Base-by-base conservation (phyloP, 2,797 vertebrate genomes). In the Cossypha polioptera region DNA sequence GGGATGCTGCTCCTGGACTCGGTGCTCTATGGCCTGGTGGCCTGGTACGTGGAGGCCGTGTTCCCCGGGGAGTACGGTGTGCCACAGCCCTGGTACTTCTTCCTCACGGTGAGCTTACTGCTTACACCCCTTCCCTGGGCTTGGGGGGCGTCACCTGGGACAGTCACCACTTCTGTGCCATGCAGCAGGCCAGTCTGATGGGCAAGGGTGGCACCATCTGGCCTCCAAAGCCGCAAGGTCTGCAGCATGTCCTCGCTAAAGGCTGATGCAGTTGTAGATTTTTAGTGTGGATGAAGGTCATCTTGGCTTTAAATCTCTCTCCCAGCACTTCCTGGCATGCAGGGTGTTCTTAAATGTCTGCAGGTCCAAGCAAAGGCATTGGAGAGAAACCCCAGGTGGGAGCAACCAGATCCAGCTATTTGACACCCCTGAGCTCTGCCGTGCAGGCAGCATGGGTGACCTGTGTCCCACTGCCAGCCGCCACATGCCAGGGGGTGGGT, bases 61-160 rank as follows among this genome's bases (percentile, higher is more conserved):
- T 99, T 99, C 91, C 99, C 99, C 0, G 99, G 99, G 62, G 99
- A 99, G 97, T 99, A 99, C 2, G 99, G 99, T 4, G 98, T 99
- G 71, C 99, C 99, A 6, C 98, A 98, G 66, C 99, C 99, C 1
- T 99, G 98, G 97, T 99, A 99, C 97, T 99, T 99, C 98, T 99
- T 99, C 96, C 16, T 99, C 67, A 97, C 98, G 99, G 99, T 99
- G 98, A 94, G 99, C 96, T n/a, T n/a, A 19, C 59, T 90, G 61
- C 69, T 75, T 62, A 2, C 26, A 20, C 24, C 33, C 58, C 73
- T 89, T 54, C 72, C 50, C 51, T 4, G 36, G 42, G 59, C 28
- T 61, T n/a, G 14, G 7, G 0, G 3, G 58, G 24, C 2, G 0
- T 58, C 25, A 0, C 38, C 2, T 0, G 40, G 45, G 24, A 9